Base-by-base conservation (phyloP, 2,113 vertebrate species). In the Rhynchomys soricoides region DNA sequence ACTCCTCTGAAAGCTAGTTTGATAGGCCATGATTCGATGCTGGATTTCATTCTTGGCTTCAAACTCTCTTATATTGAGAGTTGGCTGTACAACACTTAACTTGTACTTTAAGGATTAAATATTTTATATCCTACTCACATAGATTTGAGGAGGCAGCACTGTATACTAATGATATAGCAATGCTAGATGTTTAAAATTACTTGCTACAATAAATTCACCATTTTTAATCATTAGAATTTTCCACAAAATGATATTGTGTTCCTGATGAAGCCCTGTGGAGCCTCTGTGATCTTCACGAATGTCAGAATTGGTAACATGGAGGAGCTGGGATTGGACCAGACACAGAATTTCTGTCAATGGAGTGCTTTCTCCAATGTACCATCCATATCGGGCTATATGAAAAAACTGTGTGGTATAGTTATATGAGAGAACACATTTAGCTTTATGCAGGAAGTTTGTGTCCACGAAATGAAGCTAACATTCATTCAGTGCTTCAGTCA, bases 1-100 rank as follows among this genome's bases (percentile, higher is more conserved):
- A 57, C n/a, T 96, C 10, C 55, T 7, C 31, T 71, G 81, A 95
- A 95, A 97, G 9, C 4, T 66, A 86, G 70, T 91, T 93, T 70
- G 78, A 50, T 95, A 71, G 31, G 86, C 26, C 40, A 31, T 48
- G 71, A 52, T 78, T 50, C 26, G 86, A 62, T 73, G 75, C 24
- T 95, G 12, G 0, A 77, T 91, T 90, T 96, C 3, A 86, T 95
- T 94, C n/a, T 37, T 91, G 48, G 21, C 16, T 95, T 93, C 43
- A 77, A 75, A 95, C 3, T 94, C 70, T 89, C 6, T 73, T 81
- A 59, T 73, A 57, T 37, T 86, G 22, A 94, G 89, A 86, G 59
- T 77, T 81, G 91, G 87, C 62, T 85, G 3, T 29, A 79, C 24
- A 86, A 55, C 37, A 70, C 13, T 78, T 70, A 78, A 50, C 48